A percentile compares a stretch with the other conserved stretches of the same genome.
Evolutionary conservation across 2,113 vertebrate genomes (phyloP).

Genomic region (Noturus placidus): DNA sequence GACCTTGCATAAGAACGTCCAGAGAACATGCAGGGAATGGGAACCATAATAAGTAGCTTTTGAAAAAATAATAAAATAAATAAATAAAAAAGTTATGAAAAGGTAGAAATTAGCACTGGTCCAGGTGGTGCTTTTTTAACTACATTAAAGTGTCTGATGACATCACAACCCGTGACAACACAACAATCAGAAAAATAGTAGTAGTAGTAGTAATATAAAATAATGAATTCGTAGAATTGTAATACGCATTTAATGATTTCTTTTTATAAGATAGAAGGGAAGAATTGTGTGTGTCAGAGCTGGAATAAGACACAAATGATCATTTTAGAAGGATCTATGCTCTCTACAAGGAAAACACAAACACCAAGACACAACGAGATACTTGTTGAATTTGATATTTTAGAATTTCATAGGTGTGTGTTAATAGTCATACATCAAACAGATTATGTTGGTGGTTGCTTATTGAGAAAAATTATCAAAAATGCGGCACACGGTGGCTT

Average conservation of each 20-base stretch:
- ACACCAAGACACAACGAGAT: neutral
- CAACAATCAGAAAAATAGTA: neutral
- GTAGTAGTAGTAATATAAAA: no score
- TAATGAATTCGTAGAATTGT: neutral
- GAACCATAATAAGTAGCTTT: neutral
- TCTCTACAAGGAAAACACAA: neutral
- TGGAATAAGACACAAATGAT: neutral
- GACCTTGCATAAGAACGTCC: constrained; percentile 34
- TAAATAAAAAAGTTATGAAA: neutral
- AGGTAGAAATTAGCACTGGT: neutral
- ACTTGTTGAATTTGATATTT: neutral
- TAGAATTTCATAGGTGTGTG: neutral
- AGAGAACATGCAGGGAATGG: neutral
- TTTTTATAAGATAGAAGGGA: neutral
- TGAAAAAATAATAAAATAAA: neutral
- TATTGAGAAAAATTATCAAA: no score
- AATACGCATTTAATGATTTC: neutral
- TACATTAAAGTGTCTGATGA: neutral
- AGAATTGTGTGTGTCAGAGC: neutral
- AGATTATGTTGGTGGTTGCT: neutral
- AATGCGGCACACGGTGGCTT: no score
- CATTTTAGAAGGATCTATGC: neutral
- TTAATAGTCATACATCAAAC: neutral
- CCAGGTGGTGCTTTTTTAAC: neutral
- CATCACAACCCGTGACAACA: neutral